Evolutionary conservation across 2,113 vertebrate species (phyloP).

Genomic region (Caretta caretta): DNA sequence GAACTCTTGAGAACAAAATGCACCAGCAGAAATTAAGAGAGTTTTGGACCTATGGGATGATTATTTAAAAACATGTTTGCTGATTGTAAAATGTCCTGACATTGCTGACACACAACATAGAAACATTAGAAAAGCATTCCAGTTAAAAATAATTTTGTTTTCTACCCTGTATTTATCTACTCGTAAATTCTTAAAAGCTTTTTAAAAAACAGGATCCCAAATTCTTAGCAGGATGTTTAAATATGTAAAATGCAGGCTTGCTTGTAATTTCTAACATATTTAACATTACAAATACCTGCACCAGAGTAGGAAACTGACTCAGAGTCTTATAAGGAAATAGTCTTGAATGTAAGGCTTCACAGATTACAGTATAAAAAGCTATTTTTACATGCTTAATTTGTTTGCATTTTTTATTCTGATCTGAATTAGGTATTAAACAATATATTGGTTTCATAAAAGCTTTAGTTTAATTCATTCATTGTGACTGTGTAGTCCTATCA

Average conservation of each 20-base stretch:
- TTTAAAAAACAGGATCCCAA: not conserved
- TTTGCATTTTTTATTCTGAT: not conserved
- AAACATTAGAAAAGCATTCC: not conserved
- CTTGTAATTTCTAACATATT: not conserved
- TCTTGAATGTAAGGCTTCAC: not conserved
- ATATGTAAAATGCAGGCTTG: not conserved
- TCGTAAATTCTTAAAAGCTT: not conserved
- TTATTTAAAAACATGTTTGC: not conserved
- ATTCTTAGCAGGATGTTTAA: not conserved
- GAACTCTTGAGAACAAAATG: not conserved
- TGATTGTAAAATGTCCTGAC: not conserved
- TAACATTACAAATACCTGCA: not conserved
- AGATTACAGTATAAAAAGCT: not conserved
- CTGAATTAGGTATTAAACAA: not conserved
- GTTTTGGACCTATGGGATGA: not conserved
- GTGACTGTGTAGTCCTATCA: not conserved
- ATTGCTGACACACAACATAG: not conserved
- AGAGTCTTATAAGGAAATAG: not conserved
- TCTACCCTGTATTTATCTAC: not conserved
- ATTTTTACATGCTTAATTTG: not conserved
- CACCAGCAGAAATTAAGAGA: not conserved
- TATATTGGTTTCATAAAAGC: not conserved
- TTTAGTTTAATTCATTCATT: not conserved
- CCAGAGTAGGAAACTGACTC: not conserved
- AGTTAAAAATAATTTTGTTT: not conserved